These are phyloP conservation scores for Mystacornis crossleyi DNA, from an alignment of 2,113 vertebrate genomes.

Conservation along the genomic window DNA sequence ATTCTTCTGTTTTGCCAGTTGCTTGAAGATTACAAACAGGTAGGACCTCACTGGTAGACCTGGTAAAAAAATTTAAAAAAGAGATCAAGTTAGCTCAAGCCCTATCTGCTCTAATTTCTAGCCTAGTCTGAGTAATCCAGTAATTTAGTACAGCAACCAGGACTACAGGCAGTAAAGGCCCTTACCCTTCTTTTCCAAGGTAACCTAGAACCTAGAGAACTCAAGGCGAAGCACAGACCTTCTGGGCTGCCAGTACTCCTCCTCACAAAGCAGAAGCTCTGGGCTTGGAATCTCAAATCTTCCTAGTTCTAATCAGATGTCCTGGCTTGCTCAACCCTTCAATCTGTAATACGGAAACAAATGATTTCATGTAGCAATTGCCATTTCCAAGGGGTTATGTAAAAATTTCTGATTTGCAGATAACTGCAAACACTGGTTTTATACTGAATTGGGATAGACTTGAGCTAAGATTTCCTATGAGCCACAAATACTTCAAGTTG, in stretches of 20 bases:
- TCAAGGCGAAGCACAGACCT: neutral
- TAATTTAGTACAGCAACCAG: neutral
- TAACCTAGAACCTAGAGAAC: neutral
- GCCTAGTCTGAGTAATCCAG: neutral
- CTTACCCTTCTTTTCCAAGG: neutral
- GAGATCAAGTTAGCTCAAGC: neutral
- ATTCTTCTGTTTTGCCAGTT: neutral
- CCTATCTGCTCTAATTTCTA: neutral
- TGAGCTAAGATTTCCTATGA: neutral
- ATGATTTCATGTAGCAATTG: neutral
- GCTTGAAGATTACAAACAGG: neutral
- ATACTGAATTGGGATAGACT: neutral
- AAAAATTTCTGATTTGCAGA: neutral
- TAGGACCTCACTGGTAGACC: neutral
- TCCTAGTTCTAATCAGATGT: neutral
- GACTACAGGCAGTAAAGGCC: neutral
- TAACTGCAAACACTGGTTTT: neutral
- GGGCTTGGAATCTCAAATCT: neutral
- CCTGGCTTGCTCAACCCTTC: neutral
- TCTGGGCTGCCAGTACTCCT: neutral
- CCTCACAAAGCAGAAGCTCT: neutral
- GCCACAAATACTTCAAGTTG: neutral
- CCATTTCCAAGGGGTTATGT: neutral
- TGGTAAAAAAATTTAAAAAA: neutral
- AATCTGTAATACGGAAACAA: neutral